Conservation (phyloP, 2,113 vertebrate species). For the Corythornis vintsioides region DNA sequence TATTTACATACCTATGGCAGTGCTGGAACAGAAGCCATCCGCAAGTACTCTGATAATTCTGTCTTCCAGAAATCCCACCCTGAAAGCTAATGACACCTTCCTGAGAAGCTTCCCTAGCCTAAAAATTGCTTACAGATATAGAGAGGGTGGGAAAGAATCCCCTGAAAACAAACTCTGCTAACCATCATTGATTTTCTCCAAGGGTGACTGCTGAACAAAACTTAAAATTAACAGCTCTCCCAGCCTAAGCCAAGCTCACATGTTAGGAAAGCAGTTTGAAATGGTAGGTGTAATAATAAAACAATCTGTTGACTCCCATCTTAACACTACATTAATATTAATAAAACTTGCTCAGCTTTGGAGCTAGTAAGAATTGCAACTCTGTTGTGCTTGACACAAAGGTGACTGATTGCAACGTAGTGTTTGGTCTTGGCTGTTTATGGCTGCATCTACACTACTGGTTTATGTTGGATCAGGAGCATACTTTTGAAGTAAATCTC, state of each 20-base stretch:
- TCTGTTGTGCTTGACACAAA: background rate
- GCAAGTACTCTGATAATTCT: background rate
- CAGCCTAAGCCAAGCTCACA: background rate
- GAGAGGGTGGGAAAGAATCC: background rate
- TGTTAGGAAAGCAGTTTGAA: background rate
- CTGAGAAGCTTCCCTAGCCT: background rate
- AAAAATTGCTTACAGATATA: background rate
- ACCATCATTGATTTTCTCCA: background rate
- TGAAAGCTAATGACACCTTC: background rate
- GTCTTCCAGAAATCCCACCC: background rate
- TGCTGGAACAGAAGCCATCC: background rate
- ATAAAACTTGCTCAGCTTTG: background rate
- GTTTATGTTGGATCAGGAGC: background rate
- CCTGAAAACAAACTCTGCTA: background rate
- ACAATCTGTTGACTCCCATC: background rate
- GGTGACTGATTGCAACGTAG: background rate
- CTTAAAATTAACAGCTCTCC: background rate
- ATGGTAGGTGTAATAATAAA: background rate
- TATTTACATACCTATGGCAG: background rate
- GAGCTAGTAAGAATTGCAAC: background rate
- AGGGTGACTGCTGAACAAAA: background rate
- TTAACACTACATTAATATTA: background rate
- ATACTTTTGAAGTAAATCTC: background rate
- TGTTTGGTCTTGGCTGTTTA: background rate
- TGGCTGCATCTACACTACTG: background rate